Evolutionary conservation across 2,113 vertebrate species (phyloP), one percentile per base, ranked within the genome.

Genomic region (Cranoglanis bouderius): DNA sequence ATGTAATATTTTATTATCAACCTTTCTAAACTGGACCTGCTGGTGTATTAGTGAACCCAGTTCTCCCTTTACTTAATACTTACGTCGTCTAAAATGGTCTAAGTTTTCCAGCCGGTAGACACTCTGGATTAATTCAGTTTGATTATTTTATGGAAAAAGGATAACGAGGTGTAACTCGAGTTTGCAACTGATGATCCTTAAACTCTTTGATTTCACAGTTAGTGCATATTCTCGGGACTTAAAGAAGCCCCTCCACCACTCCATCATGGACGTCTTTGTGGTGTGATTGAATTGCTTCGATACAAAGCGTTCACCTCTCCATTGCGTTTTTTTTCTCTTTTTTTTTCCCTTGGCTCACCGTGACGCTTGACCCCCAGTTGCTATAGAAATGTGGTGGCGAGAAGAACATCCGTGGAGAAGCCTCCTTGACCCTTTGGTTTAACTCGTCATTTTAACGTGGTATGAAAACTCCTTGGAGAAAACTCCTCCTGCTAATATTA

Each of bases 341-440:
- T 78, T 14, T 32, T 67, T 14, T 18, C 29, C 29, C 8, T 49
- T 21, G 87, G 86, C 88, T 87, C 90, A 88, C 82, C 78, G 87
- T 92, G 88, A 88, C 85, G 91, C 90, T 94, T 93, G 90, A 93
- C 87, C 70, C 4, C 84, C 88, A 84, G 95, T 94, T 93, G 93
- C 93, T 93, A 95, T 95, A 94, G 93, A 91, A 91, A 95, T 95
- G 90, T 90, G 89, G 88, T 87, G 82, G 80, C 59, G 87, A 92
- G 87, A 88, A 93, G 89, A 92, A 93, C 74, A 88, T 88, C 89
- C 78, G 82, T 83, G 90, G 91, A 92, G 86, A 90, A 92, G 90
- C 90, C 89, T 94, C 92, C 93, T 94, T 94, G 93, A 95, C 93
- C 92, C 82, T 6, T 87, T 46, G 86, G 93, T 92, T 91, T 94